phyloP scores from a whole-genome alignment of 1,140 invertebrate species.

The Mercenaria mercenaria region DNA sequence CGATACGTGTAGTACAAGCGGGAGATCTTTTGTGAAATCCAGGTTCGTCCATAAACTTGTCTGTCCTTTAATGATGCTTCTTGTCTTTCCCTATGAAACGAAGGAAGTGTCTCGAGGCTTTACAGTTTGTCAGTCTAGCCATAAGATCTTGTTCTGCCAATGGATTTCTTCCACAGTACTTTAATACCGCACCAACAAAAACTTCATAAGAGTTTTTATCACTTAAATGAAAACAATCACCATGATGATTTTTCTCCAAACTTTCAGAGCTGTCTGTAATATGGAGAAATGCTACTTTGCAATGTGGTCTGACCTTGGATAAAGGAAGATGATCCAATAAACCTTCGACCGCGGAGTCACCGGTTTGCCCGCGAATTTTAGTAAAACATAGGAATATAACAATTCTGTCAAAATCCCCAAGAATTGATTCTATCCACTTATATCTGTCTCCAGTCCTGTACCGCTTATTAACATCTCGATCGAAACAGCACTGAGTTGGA shows the following conservation, averaged over 20 bases:
- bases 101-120: not conserved
- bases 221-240: not conserved
- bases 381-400: slow-evolving; percentile 23
- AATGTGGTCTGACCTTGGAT: not conserved
- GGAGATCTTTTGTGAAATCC: too few species aligned
- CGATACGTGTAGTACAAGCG: too few species aligned
- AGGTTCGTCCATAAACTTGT: too few species aligned
- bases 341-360: not conserved
- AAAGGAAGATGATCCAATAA: not conserved
- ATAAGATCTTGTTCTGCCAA: not conserved
- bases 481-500: slow-evolving; percentile 19
- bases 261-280: not conserved
- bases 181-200: not conserved
- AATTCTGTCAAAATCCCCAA: not conserved
- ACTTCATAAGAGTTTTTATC: not conserved
- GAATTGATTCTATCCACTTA: not conserved
- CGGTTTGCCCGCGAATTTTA: not conserved
- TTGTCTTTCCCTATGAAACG: not conserved
- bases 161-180: not conserved
- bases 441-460: not conserved
- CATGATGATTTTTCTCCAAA: not conserved
- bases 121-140: not conserved
- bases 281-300: not conserved
- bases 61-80: too few species aligned
- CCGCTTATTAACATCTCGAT: not conserved